Evolutionary conservation across 2,797 vertebrate genomes (phyloP).

Genomic region (Rachycentron canadum): DNA sequence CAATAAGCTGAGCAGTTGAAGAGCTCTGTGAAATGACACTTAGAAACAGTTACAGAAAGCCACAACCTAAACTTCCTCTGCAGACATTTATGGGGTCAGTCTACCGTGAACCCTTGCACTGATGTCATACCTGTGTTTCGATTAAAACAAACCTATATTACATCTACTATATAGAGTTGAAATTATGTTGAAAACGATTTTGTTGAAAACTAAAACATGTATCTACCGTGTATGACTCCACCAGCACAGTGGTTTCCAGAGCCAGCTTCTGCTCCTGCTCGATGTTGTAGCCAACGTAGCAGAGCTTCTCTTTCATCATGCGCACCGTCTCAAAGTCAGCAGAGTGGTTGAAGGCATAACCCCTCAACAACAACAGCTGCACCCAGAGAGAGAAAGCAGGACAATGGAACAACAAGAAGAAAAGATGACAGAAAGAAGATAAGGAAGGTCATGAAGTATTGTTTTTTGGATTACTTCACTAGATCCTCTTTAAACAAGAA

Average conservation of each 20-base stretch:
- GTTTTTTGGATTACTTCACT: background rate
- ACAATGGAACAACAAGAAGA: background rate
- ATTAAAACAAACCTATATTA: background rate
- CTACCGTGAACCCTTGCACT: background rate
- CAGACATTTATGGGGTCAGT: background rate
- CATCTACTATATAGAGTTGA: background rate
- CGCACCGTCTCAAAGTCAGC: conserved; percentile 91
- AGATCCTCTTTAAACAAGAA: background rate
- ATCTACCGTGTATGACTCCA: conserved; percentile 87
- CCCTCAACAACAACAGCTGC: conserved; percentile 87
- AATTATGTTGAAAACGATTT: too few species aligned
- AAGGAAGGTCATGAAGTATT: background rate
- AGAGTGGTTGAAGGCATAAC: conserved; percentile 90
- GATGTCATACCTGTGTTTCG: background rate
- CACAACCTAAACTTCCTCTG: background rate
- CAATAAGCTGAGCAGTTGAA: background rate
- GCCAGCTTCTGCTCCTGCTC: conserved; percentile 90
- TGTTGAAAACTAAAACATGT: background rate
- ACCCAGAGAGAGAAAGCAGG: background rate
- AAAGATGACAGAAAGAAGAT: background rate
- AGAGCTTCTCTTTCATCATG: conserved; percentile 90
- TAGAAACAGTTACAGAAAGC: background rate
- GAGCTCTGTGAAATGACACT: background rate
- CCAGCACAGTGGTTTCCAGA: conserved; percentile 88
- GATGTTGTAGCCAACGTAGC: conserved; percentile 90